Evolutionary conservation across 92 coral and sea anemone genomes (phyloP).

Genomic region (Scolanthus callimorphus): DNA sequence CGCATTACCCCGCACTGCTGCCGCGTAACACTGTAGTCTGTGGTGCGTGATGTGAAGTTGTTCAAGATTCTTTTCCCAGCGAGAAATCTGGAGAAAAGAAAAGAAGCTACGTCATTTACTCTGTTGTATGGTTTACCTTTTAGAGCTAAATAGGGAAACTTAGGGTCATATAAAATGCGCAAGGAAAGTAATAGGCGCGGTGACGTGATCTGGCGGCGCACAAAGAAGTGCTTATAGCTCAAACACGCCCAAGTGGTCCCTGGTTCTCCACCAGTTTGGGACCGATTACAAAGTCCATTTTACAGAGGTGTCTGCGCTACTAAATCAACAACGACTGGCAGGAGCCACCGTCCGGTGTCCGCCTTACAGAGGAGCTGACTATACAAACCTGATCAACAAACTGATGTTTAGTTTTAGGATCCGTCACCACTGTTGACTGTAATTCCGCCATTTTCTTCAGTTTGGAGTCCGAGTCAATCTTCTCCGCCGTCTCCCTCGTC

Average conservation of each 20-base stretch:
- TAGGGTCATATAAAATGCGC: not conserved
- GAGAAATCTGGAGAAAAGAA: constrained; percentile 63
- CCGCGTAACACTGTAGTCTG: constrained; percentile 82
- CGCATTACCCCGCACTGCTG: constrained; percentile 85
- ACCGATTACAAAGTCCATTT: too few species aligned
- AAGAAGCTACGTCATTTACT: not conserved
- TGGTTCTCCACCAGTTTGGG: too few species aligned
- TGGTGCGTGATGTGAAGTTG: constrained; percentile 68
- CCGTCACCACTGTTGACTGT: constrained; percentile 93
- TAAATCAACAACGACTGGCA: too few species aligned
- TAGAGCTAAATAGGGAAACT: too few species aligned
- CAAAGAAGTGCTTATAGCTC: too few species aligned
- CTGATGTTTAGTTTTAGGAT: constrained; percentile 83
- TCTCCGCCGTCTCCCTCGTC: constrained; percentile 58
- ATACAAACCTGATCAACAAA: constrained; percentile 81
- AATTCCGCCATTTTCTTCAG: constrained; percentile 99
- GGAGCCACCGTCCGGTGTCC: too few species aligned
- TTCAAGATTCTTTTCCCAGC: constrained; percentile 93
- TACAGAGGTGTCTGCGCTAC: too few species aligned
- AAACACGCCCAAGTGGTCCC: too few species aligned
- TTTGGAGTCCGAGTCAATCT: constrained; percentile 86
- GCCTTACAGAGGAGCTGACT: too few species aligned
- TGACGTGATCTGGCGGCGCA: too few species aligned
- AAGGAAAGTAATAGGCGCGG: too few species aligned
- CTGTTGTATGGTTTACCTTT: too few species aligned